Conservation (phyloP, 2,797 vertebrate genomes). For the Nasua narica region DNA sequence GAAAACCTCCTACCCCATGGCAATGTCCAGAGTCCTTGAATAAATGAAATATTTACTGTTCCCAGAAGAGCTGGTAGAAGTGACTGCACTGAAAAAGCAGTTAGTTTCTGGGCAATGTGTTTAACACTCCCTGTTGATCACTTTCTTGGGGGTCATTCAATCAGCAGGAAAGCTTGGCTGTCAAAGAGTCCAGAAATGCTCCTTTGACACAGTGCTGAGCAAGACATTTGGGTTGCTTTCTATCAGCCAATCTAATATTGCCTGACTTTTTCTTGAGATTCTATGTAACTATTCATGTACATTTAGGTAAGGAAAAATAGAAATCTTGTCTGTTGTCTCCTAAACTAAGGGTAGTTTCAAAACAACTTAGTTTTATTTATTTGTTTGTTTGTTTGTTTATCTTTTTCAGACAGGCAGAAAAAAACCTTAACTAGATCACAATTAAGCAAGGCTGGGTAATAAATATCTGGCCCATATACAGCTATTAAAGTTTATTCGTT, state of each 20-base stretch:
- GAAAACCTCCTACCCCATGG: not conserved
- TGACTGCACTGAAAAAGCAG: not conserved
- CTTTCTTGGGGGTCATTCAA: not conserved
- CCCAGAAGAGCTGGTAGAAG: not conserved
- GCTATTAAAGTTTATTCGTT: constrained; percentile 37
- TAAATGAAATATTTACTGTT: not conserved
- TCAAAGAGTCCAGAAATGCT: not conserved
- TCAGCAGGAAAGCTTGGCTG: not conserved
- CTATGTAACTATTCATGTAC: not conserved
- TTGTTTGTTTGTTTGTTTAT: not conserved
- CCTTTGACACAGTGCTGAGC: not conserved
- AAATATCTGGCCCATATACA: constrained; percentile 33
- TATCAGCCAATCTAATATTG: not conserved
- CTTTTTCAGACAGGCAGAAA: not conserved
- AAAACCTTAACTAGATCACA: constrained; percentile 26
- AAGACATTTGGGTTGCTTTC: not conserved
- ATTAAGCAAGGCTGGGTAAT: constrained; percentile 43
- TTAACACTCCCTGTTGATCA: not conserved
- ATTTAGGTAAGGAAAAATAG: not conserved
- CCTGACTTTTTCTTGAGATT: not conserved
- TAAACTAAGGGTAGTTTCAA: constrained; percentile 34
- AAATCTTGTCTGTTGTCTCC: not conserved
- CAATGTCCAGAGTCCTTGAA: not conserved
- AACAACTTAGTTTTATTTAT: not conserved
- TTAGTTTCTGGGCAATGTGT: constrained; percentile 34